phyloP scores from a whole-genome alignment of 53 echinoderm and acorn worm species.

The Echinometra lucunter region DNA sequence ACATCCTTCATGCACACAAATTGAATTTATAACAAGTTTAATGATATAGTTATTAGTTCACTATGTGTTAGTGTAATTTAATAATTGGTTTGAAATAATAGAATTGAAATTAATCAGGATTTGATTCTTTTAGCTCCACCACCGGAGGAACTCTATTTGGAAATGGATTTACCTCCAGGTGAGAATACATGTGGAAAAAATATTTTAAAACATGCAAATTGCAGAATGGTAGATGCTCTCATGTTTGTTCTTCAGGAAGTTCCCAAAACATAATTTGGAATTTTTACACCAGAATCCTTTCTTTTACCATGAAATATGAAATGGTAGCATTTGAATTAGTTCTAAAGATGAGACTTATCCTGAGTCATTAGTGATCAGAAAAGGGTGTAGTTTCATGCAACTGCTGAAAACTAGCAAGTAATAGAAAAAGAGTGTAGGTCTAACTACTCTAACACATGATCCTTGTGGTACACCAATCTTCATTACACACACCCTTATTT shows the following conservation, averaged over 20 bases:
- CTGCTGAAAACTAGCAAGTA: neutral
- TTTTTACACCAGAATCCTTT: no score
- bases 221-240: no score
- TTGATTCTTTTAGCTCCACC: slow-evolving; percentile 26
- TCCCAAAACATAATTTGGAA: no score
- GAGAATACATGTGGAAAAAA: neutral
- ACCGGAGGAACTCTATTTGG: slow-evolving; percentile 20
- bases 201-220: no score
- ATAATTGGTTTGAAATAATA: neutral
- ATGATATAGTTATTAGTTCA: neutral
- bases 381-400: neutral
- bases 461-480: neutral
- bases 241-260: no score
- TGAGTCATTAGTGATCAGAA: neutral
- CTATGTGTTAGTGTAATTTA: neutral
- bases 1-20: neutral
- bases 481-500: neutral
- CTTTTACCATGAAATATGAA: no score
- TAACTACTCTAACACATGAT: neutral
- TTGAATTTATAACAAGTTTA: neutral
- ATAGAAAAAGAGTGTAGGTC: neutral
- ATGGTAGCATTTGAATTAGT: no score
- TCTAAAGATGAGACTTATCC: no score
- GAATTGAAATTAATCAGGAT: neutral
- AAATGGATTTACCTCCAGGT: slow-evolving; percentile 20